These are phyloP conservation scores for Zaprionus kolodkinae DNA, from an alignment of 1,140 invertebrate genomes.

Conservation along the genomic window DNA sequence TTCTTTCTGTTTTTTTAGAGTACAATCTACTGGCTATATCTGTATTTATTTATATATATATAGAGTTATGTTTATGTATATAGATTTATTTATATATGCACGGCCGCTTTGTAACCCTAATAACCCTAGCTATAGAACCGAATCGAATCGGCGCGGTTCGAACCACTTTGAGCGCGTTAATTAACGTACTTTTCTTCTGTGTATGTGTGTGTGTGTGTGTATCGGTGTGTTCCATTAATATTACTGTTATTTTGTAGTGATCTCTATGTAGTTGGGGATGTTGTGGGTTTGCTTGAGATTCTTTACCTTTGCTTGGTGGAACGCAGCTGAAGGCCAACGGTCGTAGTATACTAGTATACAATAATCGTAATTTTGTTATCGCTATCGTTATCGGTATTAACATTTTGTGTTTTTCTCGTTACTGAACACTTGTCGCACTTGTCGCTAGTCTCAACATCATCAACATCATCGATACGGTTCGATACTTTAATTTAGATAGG, in stretches of 20 bases:
- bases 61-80: slow-evolving; percentile 44
- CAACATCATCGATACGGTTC: slow-evolving; percentile 1
- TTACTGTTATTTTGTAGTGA: background rate
- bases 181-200: background rate
- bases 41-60: slow-evolving; percentile 36
- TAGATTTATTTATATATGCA: slow-evolving; percentile 64
- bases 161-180: slow-evolving; percentile 42
- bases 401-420: slow-evolving; percentile 7
- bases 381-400: slow-evolving; percentile 21
- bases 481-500: slow-evolving; percentile 56
- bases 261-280: background rate
- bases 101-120: slow-evolving; percentile 64
- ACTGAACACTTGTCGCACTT: slow-evolving; percentile 71
- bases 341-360: slow-evolving; percentile 26
- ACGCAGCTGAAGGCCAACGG: slow-evolving; percentile 49
- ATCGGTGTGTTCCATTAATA: background rate
- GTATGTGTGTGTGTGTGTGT: background rate
- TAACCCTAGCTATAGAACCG: slow-evolving; percentile 62
- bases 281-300: slow-evolving; percentile 24
- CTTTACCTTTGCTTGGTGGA: slow-evolving; percentile 44
- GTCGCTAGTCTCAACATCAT: slow-evolving; percentile 42
- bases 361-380: background rate
- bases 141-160: slow-evolving; percentile 16
- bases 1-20: slow-evolving; percentile 57
- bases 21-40: slow-evolving; percentile 76